Conservation (phyloP, 2,113 vertebrate genomes). For the Vireo altiloquus region DNA sequence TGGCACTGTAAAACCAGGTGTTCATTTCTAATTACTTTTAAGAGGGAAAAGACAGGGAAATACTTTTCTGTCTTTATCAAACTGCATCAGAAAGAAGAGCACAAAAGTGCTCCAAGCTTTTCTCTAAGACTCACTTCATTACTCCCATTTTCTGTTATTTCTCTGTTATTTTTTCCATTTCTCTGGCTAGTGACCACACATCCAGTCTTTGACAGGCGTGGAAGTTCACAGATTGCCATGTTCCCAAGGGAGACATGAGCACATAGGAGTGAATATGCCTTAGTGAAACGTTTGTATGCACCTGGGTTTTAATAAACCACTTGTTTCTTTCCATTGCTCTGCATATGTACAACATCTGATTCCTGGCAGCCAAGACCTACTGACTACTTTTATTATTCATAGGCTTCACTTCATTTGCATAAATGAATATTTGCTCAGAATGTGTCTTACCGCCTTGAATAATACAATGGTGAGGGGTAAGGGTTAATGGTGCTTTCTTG, state of each 20-base stretch:
- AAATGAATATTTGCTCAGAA: background rate
- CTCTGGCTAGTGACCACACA: background rate
- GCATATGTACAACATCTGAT: background rate
- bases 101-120: background rate
- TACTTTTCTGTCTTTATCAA: conserved; percentile 7
- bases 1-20: background rate
- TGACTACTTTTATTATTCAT: background rate
- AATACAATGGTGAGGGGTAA: background rate
- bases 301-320: background rate
- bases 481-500: background rate
- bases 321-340: conserved; percentile 1
- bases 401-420: conserved; percentile 2
- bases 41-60: background rate
- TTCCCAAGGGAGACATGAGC: background rate
- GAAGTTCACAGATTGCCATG: background rate
- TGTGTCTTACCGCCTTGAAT: background rate
- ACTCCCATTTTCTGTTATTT: background rate
- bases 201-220: background rate
- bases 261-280: background rate
- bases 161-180: background rate
- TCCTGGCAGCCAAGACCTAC: background rate
- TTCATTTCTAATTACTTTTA: conserved; percentile 35
- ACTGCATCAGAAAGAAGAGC: background rate
- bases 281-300: background rate
- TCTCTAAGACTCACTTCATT: background rate